phyloP scores from a whole-genome alignment of 1,140 invertebrate genomes.

The Paracyclopina nana region DNA sequence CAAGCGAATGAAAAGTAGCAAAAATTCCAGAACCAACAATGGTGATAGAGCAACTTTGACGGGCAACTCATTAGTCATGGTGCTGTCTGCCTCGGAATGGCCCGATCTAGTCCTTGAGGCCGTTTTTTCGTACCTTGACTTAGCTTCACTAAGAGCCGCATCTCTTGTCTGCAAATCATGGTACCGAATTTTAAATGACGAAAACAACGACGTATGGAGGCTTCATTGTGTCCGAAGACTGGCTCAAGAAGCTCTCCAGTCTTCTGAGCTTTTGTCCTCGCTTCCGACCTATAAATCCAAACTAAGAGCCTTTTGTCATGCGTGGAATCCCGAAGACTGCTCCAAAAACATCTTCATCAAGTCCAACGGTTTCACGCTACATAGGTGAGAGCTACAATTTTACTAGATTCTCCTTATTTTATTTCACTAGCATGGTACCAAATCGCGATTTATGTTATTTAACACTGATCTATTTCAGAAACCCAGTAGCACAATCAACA shows the following conservation, averaged over 20 bases:
- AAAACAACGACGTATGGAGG: constrained; percentile 89
- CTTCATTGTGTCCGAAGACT: constrained; percentile 68
- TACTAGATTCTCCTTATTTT: no score
- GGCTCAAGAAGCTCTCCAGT: constrained; percentile 67
- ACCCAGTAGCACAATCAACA: constrained; percentile 95
- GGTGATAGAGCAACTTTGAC: no score
- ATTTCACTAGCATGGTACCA: no score
- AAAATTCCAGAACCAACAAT: no score
- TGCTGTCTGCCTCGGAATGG: neutral
- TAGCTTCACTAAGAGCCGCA: constrained; percentile 67
- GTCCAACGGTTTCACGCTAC: constrained; percentile 87
- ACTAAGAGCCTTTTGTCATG: constrained; percentile 76
- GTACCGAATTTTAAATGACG: constrained; percentile 71
- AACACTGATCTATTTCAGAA: no score
- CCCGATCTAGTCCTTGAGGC: constrained; percentile 67
- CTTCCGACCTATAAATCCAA: constrained; percentile 82
- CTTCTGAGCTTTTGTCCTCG: constrained; percentile 65
- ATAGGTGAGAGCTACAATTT: no score
- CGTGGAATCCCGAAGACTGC: constrained; percentile 93
- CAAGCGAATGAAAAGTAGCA: no score
- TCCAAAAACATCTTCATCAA: constrained; percentile 91
- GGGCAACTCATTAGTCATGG: neutral
- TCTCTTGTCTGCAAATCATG: constrained; percentile 82
- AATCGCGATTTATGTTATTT: no score
- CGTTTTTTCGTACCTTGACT: constrained; percentile 76